A percentile compares a stretch with the other conserved stretches of the same genome.
Evolutionary conservation across 2,888 invertebrate genomes (phyloP).

Genomic region (Endomychus coccineus): DNA sequence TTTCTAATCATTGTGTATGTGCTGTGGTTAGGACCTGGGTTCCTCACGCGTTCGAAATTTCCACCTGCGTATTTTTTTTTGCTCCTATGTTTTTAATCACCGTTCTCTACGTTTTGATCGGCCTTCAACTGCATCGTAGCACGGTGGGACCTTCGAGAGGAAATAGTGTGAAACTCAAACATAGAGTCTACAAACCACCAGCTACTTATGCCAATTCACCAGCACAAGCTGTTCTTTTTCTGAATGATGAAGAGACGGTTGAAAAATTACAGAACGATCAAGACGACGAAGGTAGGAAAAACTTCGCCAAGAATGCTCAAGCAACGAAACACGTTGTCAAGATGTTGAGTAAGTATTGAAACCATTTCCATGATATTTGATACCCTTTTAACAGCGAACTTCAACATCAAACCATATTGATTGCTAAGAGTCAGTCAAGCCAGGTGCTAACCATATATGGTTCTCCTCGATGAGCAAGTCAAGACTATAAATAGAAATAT

Average conservation of each 20-base stretch:
- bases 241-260: slow-evolving; percentile 21
- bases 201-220: slow-evolving; percentile 24
- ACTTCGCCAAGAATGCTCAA: slow-evolving; percentile 39
- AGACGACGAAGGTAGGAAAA: slow-evolving; percentile 41
- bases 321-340: slow-evolving; percentile 47
- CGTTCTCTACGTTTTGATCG: slow-evolving; percentile 48
- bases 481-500: too few species aligned
- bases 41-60: slow-evolving; percentile 47
- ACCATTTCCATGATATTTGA: too few species aligned
- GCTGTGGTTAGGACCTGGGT: slow-evolving; percentile 38
- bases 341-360: slow-evolving; percentile 57
- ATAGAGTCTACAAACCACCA: slow-evolving; percentile 30
- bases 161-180: slow-evolving; percentile 39
- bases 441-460: too few species aligned
- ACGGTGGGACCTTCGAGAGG: slow-evolving; percentile 34
- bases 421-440: too few species aligned
- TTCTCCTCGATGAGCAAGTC: too few species aligned
- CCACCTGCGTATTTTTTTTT: slow-evolving; percentile 53
- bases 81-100: slow-evolving; percentile 54
- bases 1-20: slow-evolving; percentile 37
- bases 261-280: slow-evolving; percentile 20
- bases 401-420: too few species aligned
- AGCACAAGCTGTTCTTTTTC: slow-evolving; percentile 24
- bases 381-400: too few species aligned
- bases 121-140: slow-evolving; percentile 40